These are phyloP conservation scores for Ciona savignyi DNA, from an alignment of 23 tunicate genomes.

Conservation along the genomic window DNA sequence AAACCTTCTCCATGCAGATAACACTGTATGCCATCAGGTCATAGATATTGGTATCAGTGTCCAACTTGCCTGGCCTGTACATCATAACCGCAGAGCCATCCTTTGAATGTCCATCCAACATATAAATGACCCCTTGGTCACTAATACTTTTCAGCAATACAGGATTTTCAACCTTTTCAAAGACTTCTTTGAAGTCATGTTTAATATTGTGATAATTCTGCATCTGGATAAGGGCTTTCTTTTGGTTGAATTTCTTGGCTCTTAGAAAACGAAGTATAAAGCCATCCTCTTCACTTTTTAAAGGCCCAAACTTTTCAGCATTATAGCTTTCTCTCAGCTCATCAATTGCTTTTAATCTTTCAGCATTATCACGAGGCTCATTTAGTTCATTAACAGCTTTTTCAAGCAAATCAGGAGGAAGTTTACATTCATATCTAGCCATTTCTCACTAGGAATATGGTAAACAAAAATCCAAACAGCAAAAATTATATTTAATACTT, in stretches of 20 bases:
- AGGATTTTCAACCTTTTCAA: neutral
- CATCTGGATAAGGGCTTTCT: neutral
- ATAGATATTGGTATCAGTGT: neutral
- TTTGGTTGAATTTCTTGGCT: constrained; percentile 2
- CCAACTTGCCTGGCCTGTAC: neutral
- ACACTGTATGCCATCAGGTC: neutral
- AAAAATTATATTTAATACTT: too few relatives aligned
- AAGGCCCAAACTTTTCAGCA: neutral
- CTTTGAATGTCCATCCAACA: neutral
- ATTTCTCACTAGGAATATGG: too few relatives aligned
- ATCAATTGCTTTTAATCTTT: neutral
- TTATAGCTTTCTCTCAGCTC: neutral
- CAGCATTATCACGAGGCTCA: neutral
- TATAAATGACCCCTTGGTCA: neutral
- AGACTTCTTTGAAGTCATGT: neutral
- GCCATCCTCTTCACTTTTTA: neutral
- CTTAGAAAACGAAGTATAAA: neutral
- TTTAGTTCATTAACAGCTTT: neutral
- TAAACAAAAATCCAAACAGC: too few relatives aligned
- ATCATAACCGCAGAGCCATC: neutral
- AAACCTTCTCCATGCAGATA: neutral
- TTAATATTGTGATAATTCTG: neutral
- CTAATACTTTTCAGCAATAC: neutral
- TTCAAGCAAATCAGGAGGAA: neutral
- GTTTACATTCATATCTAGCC: constrained; percentile 3